These are phyloP conservation scores for Apamea epomidion DNA, from an alignment of 2,888 invertebrate species.

Conservation along the genomic window DNA sequence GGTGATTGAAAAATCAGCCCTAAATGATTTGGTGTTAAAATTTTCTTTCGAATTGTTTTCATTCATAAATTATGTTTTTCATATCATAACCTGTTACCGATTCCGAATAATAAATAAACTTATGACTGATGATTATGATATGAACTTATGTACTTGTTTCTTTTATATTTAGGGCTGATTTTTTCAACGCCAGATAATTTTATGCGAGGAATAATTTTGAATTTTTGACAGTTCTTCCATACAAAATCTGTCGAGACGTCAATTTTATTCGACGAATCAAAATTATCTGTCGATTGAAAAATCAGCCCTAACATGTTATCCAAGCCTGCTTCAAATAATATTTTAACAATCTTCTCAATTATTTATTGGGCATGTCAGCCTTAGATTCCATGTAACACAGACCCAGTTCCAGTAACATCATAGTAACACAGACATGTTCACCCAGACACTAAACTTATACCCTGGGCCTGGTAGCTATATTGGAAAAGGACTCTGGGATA, in stretches of 20 bases:
- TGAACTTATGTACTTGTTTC: not conserved
- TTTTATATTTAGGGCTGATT: conserved; percentile 1
- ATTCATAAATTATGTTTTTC: not conserved
- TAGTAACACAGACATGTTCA: not conserved
- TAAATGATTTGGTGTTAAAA: not conserved
- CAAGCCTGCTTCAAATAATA: too few species aligned
- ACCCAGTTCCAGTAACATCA: too few species aligned
- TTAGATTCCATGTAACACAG: not conserved
- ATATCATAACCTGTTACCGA: not conserved
- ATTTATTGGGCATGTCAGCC: not conserved
- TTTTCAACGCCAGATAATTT: too few species aligned
- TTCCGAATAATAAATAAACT: conserved; percentile 13
- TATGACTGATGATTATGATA: too few species aligned
- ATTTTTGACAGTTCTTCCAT: too few species aligned
- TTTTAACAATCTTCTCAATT: not conserved
- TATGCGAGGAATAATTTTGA: too few species aligned
- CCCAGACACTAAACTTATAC: not conserved
- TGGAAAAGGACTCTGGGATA: not conserved
- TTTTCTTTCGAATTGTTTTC: not conserved
- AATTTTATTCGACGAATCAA: too few species aligned
- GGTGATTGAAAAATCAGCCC: too few species aligned
- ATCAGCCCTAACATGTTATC: not conserved
- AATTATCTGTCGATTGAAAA: too few species aligned
- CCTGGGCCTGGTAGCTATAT: not conserved
- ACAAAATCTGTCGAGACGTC: too few species aligned